Percentiles rank a stretch among this genome's conserved stretches.
Conservation (phyloP, 2,113 vertebrate species). For the Nipponia nippon region DNA sequence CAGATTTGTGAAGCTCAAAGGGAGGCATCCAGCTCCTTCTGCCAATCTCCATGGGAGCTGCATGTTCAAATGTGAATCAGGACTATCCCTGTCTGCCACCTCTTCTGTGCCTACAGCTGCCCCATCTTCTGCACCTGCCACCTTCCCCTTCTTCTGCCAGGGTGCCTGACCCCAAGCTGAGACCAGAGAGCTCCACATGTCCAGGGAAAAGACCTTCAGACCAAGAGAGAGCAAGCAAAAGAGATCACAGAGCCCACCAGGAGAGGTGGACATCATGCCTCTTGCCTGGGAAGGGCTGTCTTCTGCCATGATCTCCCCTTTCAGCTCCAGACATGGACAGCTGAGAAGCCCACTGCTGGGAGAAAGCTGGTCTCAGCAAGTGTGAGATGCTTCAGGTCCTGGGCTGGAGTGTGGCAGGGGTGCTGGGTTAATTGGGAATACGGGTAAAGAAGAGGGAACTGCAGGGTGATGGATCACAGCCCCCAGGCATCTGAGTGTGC, state of each 20-base stretch:
- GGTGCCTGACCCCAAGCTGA: too few relatives aligned
- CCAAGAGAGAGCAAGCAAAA: neutral
- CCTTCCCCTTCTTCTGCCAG: neutral
- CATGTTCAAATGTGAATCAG: rapidly evolving
- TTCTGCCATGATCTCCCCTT: neutral
- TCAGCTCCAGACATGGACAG: neutral
- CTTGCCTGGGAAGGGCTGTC: neutral
- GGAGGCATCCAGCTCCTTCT: neutral
- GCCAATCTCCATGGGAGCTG: rapidly evolving
- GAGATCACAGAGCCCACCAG: neutral
- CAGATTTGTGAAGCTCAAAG: neutral
- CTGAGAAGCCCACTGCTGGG: neutral
- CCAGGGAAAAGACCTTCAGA: neutral
- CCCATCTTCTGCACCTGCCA: neutral
- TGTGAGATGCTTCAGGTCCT: neutral
- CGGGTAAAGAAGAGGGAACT: neutral
- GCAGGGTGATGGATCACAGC: constrained; percentile 25
- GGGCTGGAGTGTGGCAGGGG: neutral
- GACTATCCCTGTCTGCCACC: too few relatives aligned
- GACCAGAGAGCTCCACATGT: neutral
- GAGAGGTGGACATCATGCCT: rapidly evolving
- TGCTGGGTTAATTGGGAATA: neutral
- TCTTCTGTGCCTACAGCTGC: neutral
- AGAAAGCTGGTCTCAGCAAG: neutral
- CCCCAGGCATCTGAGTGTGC: neutral